Percentiles rank a stretch among this genome's conserved stretches.
These are phyloP conservation scores for Pseudochromis fuscus DNA, from an alignment of 2,797 vertebrate species.

Conservation along the genomic window DNA sequence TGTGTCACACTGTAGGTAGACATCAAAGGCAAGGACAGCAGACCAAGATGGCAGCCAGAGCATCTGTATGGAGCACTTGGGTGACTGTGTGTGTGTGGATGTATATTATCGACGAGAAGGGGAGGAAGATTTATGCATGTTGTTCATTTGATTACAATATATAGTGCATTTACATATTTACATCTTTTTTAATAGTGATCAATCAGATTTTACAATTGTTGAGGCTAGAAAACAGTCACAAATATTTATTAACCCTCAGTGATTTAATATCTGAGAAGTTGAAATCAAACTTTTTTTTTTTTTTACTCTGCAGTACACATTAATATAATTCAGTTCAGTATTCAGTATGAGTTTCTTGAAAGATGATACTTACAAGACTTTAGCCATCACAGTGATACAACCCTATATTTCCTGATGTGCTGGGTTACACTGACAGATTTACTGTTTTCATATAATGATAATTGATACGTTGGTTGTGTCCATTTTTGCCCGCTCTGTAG, in stretches of 20 bases:
- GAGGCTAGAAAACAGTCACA: too few relatives aligned
- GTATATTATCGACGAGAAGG: not conserved
- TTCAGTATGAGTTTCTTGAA: too few relatives aligned
- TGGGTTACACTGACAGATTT: too few relatives aligned
- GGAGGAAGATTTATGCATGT: not conserved
- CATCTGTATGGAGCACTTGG: slow-evolving; percentile 19
- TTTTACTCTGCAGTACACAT: too few relatives aligned
- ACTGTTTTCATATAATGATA: too few relatives aligned
- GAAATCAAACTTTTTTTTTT: too few relatives aligned
- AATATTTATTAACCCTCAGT: not conserved
- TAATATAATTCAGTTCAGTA: too few relatives aligned
- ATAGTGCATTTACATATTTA: not conserved
- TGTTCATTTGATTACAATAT: not conserved
- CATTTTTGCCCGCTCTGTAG: not conserved
- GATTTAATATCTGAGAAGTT: too few relatives aligned
- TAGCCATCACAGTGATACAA: too few relatives aligned
- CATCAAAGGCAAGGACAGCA: slow-evolving; percentile 38
- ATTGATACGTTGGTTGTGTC: too few relatives aligned
- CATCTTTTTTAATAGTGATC: not conserved
- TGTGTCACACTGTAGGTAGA: slow-evolving; percentile 47
- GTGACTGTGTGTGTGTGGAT: slow-evolving; percentile 1
- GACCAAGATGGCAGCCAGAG: slow-evolving; percentile 28
- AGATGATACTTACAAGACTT: not conserved
- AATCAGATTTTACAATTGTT: not conserved
- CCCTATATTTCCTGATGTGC: too few relatives aligned